These are phyloP conservation scores for Uloborus plumipes DNA, from an alignment of 2,888 invertebrate genomes.

Conservation along the genomic window DNA sequence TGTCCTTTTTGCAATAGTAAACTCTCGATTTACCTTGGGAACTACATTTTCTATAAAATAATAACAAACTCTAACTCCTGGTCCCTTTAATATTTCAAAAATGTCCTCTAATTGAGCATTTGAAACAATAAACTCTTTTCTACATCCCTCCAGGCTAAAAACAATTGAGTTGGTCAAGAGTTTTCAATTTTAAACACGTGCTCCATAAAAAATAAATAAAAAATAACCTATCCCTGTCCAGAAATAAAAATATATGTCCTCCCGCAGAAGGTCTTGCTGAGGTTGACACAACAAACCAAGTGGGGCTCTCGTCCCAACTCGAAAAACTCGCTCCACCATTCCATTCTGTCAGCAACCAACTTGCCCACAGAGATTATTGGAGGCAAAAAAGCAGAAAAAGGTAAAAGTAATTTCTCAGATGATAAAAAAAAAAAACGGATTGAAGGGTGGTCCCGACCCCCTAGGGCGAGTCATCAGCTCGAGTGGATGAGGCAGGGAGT, in stretches of 20 bases:
- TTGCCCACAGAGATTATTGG: too few relatives aligned
- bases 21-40: too few relatives aligned
- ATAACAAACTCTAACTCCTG: too few relatives aligned
- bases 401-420: not conserved
- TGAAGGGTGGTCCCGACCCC: constrained; percentile 48
- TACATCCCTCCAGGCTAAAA: constrained; percentile 17
- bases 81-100: too few relatives aligned
- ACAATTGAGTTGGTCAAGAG: constrained; percentile 17
- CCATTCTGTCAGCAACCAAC: too few relatives aligned
- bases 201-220: constrained; percentile 19
- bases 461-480: constrained; percentile 60
- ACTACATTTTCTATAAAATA: too few relatives aligned
- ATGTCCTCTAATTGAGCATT: too few relatives aligned
- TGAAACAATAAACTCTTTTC: not conserved
- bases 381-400: not conserved
- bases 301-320: constrained; percentile 20
- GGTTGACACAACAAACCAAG: constrained; percentile 43
- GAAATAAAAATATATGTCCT: too few relatives aligned
- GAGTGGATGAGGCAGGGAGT: constrained; percentile 27
- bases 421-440: constrained; percentile 15
- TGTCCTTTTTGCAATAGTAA: too few relatives aligned
- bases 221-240: constrained; percentile 13
- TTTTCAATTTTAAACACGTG: constrained; percentile 26
- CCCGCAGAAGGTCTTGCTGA: constrained; percentile 34
- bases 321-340: constrained; percentile 10